Conservation (phyloP, 2,113 vertebrate species). For the Pelecanus crispus region DNA sequence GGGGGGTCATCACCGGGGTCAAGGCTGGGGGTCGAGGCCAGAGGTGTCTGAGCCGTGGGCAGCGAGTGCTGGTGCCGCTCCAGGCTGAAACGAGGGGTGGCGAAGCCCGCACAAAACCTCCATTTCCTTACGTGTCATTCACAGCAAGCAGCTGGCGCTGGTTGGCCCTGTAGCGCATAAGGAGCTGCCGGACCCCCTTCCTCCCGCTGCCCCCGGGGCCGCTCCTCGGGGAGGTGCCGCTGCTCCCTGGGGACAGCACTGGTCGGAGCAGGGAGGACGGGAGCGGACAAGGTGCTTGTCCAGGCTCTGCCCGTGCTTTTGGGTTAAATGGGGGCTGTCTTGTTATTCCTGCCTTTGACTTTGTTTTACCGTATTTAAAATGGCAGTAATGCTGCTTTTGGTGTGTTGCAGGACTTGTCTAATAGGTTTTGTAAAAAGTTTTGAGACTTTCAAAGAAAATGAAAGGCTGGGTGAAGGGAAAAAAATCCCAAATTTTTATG, state of each 20-base stretch:
- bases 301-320: too few species aligned
- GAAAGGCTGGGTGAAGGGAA: neutral
- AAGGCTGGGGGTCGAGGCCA: too few species aligned
- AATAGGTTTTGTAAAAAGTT: neutral
- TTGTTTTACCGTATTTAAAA: neutral
- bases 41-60: neutral
- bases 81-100: accelerated
- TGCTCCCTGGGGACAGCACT: neutral
- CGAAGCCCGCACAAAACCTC: too few species aligned
- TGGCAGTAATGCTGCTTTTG: too few species aligned
- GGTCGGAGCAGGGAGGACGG: neutral
- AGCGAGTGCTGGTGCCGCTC: neutral
- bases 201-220: too few species aligned
- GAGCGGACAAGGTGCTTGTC: neutral
- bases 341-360: neutral
- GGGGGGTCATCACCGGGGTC: too few species aligned
- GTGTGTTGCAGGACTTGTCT: too few species aligned
- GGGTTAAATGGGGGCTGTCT: neutral
- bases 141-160: accelerated
- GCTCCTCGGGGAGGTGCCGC: accelerated
- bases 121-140: accelerated
- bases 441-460: neutral
- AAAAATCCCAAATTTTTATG: too few species aligned
- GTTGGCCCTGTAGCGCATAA: accelerated
- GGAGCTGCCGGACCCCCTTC: accelerated